Conservation (phyloP, 1,140 invertebrate species). For the Micrasema longulum region DNA sequence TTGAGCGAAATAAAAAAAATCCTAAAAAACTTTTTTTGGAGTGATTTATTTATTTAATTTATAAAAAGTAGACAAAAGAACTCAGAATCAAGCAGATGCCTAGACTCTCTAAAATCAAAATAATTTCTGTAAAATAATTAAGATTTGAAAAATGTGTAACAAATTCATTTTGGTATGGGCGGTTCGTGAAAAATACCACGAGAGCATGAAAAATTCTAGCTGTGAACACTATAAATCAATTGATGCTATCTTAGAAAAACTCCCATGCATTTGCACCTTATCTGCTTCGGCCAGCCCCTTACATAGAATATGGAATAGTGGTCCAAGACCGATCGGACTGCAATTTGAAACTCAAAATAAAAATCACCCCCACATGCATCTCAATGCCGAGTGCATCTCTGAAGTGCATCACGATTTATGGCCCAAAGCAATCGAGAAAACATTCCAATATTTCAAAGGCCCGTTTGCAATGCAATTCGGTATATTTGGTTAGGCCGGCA, state of each 20-base stretch:
- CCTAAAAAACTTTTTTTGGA: no score
- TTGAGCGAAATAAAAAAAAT: no score
- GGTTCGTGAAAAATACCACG: no score
- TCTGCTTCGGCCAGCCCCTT: conserved; percentile 7
- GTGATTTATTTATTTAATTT: no score
- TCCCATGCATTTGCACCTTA: conserved; percentile 10
- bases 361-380: conserved; percentile 28
- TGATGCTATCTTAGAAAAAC: background rate
- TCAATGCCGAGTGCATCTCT: conserved; percentile 32
- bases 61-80: no score
- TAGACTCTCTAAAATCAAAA: no score
- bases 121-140: no score
- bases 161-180: no score
- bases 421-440: conserved; percentile 12
- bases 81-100: no score
- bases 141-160: no score
- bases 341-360: conserved; percentile 26
- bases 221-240: background rate
- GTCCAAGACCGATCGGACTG: conserved; percentile 4
- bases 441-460: conserved; percentile 17
- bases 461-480: conserved; percentile 11
- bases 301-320: background rate
- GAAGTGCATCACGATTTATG: conserved; percentile 32
- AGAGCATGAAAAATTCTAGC: no score
- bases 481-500: conserved; percentile 19